Evolutionary conservation across 2,888 invertebrate species (phyloP).

Genomic region (Andricus quercusramuli): DNA sequence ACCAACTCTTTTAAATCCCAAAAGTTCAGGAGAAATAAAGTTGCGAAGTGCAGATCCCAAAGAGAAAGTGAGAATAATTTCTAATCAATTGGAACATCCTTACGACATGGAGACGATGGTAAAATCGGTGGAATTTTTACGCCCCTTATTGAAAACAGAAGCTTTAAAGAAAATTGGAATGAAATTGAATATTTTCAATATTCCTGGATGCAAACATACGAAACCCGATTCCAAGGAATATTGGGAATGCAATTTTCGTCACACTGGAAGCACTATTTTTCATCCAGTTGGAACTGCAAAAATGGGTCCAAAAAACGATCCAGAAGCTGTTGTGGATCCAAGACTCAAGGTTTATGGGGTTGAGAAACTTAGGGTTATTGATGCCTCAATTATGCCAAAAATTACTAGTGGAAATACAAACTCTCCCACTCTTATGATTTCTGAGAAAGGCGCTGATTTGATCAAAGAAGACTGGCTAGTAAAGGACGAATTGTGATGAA

Average conservation of each 20-base stretch:
- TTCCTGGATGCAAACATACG: conserved; percentile 66
- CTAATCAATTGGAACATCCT: conserved; percentile 80
- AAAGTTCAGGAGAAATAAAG: conserved; percentile 76
- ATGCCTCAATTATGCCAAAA: conserved; percentile 84
- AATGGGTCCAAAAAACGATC: conserved; percentile 81
- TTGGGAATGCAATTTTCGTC: conserved; percentile 80
- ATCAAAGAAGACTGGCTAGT: conserved; percentile 81
- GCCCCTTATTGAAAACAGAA: conserved; percentile 61
- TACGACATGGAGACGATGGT: conserved; percentile 76
- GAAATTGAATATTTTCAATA: conserved; percentile 56
- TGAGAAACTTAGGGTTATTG: conserved; percentile 81
- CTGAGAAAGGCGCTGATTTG: conserved; percentile 84
- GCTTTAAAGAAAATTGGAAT: conserved; percentile 62
- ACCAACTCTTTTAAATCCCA: conserved; percentile 26
- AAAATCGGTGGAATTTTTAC: conserved; percentile 68
- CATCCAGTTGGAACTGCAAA: conserved; percentile 83
- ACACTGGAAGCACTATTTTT: conserved; percentile 81
- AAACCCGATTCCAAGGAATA: conserved; percentile 71
- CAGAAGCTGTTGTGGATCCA: conserved; percentile 81
- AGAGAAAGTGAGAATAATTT: conserved; percentile 79
- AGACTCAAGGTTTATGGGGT: conserved; percentile 81
- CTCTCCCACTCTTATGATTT: conserved; percentile 84
- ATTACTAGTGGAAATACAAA: conserved; percentile 83
- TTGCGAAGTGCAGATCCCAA: conserved; percentile 80
- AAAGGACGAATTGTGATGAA: conserved; percentile 49